These are phyloP conservation scores for Raphicerus campestris DNA, from an alignment of 2,113 vertebrate species.

Conservation along the genomic window DNA sequence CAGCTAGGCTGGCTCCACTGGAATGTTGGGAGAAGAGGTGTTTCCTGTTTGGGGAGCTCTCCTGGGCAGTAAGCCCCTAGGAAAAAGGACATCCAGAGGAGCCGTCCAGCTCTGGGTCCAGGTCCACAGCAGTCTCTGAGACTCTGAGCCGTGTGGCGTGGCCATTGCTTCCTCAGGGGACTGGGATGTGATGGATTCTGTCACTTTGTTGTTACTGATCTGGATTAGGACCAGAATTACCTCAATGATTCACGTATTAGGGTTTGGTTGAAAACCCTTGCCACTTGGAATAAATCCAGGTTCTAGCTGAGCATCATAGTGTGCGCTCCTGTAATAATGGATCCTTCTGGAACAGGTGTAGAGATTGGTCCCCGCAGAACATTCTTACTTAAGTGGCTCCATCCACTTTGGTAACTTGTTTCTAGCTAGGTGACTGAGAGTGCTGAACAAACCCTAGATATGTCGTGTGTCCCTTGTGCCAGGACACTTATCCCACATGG, in stretches of 20 bases:
- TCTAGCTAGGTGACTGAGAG: not conserved
- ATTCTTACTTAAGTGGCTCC: not conserved
- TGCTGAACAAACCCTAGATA: not conserved
- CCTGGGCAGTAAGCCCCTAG: not conserved
- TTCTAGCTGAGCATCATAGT: not conserved
- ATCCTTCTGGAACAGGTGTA: not conserved
- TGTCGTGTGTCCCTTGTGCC: not conserved
- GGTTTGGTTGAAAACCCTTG: not conserved
- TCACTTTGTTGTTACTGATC: not conserved
- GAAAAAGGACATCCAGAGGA: not conserved
- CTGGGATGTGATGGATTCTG: not conserved
- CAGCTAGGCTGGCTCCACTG: not conserved
- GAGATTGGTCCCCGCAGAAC: not conserved
- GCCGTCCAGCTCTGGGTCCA: not conserved
- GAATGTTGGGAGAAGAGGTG: not conserved
- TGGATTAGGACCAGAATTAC: not conserved
- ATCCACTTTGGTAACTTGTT: not conserved
- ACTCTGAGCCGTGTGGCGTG: not conserved
- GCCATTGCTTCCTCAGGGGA: not conserved
- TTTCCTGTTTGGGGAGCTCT: not conserved
- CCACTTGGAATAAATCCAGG: not conserved
- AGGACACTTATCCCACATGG: not conserved
- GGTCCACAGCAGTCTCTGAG: not conserved
- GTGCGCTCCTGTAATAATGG: not conserved
- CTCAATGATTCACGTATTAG: not conserved